These are phyloP conservation scores for Cygnus buccinator DNA, from an alignment of 2,113 vertebrate genomes.

Conservation along the genomic window DNA sequence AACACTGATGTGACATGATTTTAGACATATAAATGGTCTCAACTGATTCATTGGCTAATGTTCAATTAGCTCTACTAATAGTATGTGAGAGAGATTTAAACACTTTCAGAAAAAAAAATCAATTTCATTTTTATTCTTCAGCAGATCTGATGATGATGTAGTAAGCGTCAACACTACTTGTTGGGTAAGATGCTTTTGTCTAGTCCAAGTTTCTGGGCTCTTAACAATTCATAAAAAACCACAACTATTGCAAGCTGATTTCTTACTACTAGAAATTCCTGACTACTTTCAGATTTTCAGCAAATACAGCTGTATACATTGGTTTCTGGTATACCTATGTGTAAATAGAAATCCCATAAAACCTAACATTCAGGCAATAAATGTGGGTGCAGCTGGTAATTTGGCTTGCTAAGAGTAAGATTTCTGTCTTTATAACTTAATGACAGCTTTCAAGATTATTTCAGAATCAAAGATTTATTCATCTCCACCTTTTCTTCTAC, in stretches of 20 bases:
- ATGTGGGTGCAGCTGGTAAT: neutral
- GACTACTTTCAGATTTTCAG: neutral
- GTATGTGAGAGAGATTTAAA: conserved; percentile 43
- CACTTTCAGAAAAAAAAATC: conserved; percentile 2
- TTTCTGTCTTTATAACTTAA: neutral
- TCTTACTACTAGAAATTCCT: neutral
- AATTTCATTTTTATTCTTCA: neutral
- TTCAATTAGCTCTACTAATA: conserved; percentile 47
- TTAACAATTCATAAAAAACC: neutral
- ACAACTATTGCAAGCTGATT: neutral
- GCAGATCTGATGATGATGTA: neutral
- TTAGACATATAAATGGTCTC: conserved; percentile 25
- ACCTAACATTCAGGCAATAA: neutral
- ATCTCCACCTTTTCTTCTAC: neutral
- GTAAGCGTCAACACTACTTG: neutral
- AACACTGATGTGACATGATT: neutral
- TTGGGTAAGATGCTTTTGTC: neutral
- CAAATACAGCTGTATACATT: neutral
- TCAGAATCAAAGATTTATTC: neutral
- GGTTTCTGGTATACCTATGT: neutral
- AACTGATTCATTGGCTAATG: neutral
- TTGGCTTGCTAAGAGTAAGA: neutral
- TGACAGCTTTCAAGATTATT: neutral
- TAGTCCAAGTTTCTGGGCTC: neutral
- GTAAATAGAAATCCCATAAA: neutral